These are phyloP conservation scores for Dasyprocta punctata DNA, from an alignment of 2,113 vertebrate genomes.

Conservation along the genomic window DNA sequence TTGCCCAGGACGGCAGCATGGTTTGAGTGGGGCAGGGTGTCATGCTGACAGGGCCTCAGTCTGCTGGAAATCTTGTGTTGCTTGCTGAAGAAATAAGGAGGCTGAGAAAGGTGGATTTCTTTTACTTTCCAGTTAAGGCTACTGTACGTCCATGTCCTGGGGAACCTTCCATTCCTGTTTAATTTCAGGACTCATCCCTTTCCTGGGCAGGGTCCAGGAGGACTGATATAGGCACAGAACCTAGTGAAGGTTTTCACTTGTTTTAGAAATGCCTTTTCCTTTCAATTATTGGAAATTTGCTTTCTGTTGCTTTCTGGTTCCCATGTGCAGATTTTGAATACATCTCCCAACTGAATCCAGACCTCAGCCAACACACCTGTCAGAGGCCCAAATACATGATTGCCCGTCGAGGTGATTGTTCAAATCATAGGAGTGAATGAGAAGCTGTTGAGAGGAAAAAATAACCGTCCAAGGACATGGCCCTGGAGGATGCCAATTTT, in stretches of 20 bases:
- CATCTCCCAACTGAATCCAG: accelerated
- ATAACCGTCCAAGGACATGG: not conserved
- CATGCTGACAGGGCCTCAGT: not conserved
- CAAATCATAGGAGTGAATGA: not conserved
- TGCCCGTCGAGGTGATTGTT: not conserved
- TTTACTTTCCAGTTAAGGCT: not conserved
- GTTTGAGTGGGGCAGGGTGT: not conserved
- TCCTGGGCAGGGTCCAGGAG: not conserved
- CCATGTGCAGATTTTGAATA: not conserved
- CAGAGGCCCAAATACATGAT: not conserved
- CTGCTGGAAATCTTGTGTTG: not conserved
- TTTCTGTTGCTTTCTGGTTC: not conserved
- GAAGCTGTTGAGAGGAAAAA: not conserved
- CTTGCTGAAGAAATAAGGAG: not conserved
- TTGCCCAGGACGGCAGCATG: not conserved
- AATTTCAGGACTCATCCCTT: not conserved
- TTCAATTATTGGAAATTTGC: not conserved
- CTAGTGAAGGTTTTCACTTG: not conserved
- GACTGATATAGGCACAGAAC: not conserved
- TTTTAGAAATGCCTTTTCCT: not conserved
- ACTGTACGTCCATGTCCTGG: no score
- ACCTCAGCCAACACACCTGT: not conserved
- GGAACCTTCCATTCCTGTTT: not conserved
- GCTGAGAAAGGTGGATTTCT: not conserved
- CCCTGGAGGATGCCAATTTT: not conserved